Percentiles rank a stretch among this genome's conserved stretches.
Conservation (phyloP, 2,888 invertebrate genomes). For the Lasioglossum vierecki region DNA sequence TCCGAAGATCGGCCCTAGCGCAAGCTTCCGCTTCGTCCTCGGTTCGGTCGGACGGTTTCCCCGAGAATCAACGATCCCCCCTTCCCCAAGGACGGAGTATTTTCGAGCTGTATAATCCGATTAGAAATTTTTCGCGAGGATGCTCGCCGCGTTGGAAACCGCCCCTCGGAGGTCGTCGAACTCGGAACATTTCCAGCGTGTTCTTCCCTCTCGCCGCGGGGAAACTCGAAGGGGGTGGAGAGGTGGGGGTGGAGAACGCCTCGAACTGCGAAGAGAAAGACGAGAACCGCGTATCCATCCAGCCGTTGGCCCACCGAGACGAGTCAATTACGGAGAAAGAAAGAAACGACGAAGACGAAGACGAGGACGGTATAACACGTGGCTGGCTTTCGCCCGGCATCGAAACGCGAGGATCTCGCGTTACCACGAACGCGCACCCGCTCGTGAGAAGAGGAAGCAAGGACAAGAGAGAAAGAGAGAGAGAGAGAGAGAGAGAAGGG, state of each 20-base stretch:
- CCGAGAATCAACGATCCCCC: neutral
- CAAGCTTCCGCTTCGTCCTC: neutral
- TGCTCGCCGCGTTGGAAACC: conserved; percentile 20
- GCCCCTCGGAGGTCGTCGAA: conserved; percentile 14
- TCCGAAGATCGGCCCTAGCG: conserved; percentile 5
- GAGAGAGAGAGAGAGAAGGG: neutral
- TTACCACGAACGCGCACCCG: conserved; percentile 27
- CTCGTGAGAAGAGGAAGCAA: conserved; percentile 9
- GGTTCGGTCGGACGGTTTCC: neutral
- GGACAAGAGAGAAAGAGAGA: neutral
- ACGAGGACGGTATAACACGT: conserved; percentile 6
- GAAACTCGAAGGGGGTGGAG: neutral
- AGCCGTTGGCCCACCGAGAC: conserved; percentile 56
- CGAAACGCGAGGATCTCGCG: conserved; percentile 26
- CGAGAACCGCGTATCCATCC: conserved; percentile 52
- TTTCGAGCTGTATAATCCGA: neutral
- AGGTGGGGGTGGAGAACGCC: neutral
- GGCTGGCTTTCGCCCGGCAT: conserved; percentile 32
- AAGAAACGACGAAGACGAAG: conserved; percentile 31
- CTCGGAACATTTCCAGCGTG: conserved; percentile 22
- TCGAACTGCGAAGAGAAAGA: conserved; percentile 25
- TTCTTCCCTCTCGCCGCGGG: conserved; percentile 15
- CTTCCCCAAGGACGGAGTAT: neutral
- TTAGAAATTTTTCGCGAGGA: neutral
- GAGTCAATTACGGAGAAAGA: conserved; percentile 63